Evolutionary conservation across 2,888 invertebrate species (phyloP).

Genomic region (Ennomos fuscantarius): DNA sequence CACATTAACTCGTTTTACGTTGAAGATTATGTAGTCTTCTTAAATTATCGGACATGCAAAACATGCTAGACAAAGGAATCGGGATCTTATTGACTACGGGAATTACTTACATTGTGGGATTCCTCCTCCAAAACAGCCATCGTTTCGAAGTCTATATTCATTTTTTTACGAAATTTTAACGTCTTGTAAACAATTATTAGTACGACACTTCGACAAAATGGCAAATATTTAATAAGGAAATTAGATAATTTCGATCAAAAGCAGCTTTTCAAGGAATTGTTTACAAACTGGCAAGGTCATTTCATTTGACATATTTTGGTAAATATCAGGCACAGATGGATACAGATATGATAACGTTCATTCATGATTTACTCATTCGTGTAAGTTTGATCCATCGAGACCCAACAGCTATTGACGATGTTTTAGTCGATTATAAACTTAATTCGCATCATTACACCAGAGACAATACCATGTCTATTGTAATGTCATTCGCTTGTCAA

Average conservation of each 20-base stretch:
- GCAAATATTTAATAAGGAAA: constrained; percentile 83
- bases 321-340: constrained; percentile 43
- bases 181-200: constrained; percentile 41
- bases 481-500: constrained; percentile 5
- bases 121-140: constrained; percentile 87
- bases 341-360: constrained; percentile 39
- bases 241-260: constrained; percentile 74
- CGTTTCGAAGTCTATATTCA: constrained; percentile 86
- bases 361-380: constrained; percentile 51
- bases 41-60: background rate
- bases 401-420: too few species aligned
- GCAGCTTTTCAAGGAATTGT: constrained; percentile 84
- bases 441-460: constrained; percentile 40
- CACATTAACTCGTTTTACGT: background rate
- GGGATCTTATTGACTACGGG: constrained; percentile 34
- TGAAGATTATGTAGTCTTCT: too few species aligned
- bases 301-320: constrained; percentile 85
- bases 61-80: constrained; percentile 57
- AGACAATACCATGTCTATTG: constrained; percentile 22
- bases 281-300: constrained; percentile 93
- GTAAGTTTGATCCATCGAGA: constrained; percentile 14
- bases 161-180: constrained; percentile 45
- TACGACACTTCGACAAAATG: constrained; percentile 57
- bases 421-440: constrained; percentile 1
- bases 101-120: constrained; percentile 83